Evolutionary conservation across 2,113 vertebrate genomes (phyloP).

Genomic region (Takifugu flavidus): DNA sequence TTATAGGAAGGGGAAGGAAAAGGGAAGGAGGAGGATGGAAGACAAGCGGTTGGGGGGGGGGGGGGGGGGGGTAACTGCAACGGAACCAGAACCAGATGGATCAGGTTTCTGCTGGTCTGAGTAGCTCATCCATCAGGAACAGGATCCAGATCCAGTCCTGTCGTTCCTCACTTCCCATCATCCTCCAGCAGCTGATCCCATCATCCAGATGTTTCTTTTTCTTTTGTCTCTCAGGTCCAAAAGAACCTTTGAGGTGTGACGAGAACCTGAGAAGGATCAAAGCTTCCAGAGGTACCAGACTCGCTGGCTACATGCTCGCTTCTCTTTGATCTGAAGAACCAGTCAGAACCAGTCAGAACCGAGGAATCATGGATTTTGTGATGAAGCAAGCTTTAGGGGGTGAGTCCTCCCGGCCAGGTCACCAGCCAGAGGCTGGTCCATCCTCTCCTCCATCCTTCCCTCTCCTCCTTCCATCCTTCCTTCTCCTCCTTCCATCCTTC

Average conservation of each 20-base stretch:
- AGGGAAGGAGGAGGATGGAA: conserved; percentile 26
- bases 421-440: no score
- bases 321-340: conserved; percentile 43
- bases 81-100: no score
- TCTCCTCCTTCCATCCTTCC: background rate
- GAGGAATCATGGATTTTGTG: conserved; percentile 85
- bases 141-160: background rate
- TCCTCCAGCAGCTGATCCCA: no score
- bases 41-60: background rate
- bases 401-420: conserved; percentile 57
- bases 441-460: background rate
- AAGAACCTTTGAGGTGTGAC: conserved; percentile 18
- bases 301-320: conserved; percentile 58
- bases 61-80: no score
- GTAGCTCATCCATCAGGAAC: no score
- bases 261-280: conserved; percentile 7
- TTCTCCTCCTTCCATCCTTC: background rate
- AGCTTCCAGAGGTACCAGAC: conserved; percentile 15
- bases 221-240: conserved; percentile 15
- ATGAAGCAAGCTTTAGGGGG: conserved; percentile 93
- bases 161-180: no score
- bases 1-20: conserved; percentile 35
- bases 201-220: background rate
- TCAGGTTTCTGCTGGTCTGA: background rate
- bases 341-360: conserved; percentile 15